These are phyloP conservation scores for Bergia puertoricense DNA, from an alignment of 92 coral and sea anemone genomes.

Conservation along the genomic window DNA sequence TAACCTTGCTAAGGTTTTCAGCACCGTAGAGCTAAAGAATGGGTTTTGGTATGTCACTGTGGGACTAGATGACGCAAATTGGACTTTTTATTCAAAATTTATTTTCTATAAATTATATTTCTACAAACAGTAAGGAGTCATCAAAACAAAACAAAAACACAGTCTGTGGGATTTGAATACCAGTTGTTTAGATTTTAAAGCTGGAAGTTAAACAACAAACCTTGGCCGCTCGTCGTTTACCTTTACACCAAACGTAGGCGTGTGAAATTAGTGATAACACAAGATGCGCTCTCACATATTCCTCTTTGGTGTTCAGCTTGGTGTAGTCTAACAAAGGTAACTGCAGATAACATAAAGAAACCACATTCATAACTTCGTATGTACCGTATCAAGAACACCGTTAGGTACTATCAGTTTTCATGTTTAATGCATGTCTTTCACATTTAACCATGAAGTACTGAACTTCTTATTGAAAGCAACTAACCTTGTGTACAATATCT, in stretches of 20 bases:
- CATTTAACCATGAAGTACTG: not conserved
- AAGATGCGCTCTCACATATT: slow-evolving; percentile 74
- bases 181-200: not conserved
- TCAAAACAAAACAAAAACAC: too few species aligned
- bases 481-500: slow-evolving; percentile 22
- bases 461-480: not conserved
- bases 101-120: too few species aligned
- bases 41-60: too few species aligned
- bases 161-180: too few species aligned
- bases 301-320: slow-evolving; percentile 58
- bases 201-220: slow-evolving; percentile 42
- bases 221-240: slow-evolving; percentile 73
- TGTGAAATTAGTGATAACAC: slow-evolving; percentile 69
- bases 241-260: slow-evolving; percentile 92
- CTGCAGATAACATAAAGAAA: slow-evolving; percentile 32
- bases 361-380: not conserved
- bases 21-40: too few species aligned
- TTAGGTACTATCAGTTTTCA: not conserved
- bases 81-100: too few species aligned
- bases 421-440: not conserved
- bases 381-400: not conserved
- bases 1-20: too few species aligned
- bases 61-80: too few species aligned
- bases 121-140: too few species aligned
- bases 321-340: slow-evolving; percentile 77